Base-by-base conservation (phyloP, 2,797 vertebrate species). In the Phyllotis vaccarum region DNA sequence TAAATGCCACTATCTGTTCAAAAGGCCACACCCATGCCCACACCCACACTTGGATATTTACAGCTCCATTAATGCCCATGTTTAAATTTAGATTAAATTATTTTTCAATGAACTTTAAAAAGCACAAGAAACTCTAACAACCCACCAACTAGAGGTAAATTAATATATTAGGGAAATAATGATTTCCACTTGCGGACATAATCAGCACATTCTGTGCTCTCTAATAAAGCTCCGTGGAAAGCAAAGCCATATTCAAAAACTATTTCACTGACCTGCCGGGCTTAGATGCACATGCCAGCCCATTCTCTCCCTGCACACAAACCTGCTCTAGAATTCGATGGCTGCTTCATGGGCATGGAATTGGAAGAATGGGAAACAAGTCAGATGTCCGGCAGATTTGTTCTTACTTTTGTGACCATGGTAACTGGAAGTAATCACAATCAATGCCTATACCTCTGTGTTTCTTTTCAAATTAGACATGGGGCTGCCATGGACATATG, bases 141-240 rank as follows among this genome's bases (percentile, higher is more conserved):
- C 43, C 82, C 40, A 62, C 70, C 24, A 60, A 94, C 79, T 62
- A 43, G 40, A 74, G 82, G 68, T 40, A 40, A 81, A 60, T 37
- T 75, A 74, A 83, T 68, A 83, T 93, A 34, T 34, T 79, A 58
- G 37, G 86, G 24, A 90, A 94, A 64, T 72, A 70, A 76, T n/a
- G 64, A 83, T 27, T 83, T 31, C 27, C 24, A 43, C 34, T 17
- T 16, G 49, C 27, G 31, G 46, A 9, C 19, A 9, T 54, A 49
- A 58, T 40, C 66, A 90, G 62, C n/a, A 54, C n/a, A 34, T n/a
- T 68, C 56, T 58, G 9, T 54, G 49, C 43, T 34, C 62, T 40
- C 11, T 72, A 64, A 86, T 43, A 49, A 95, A 62, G 78, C 40
- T 43, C 11, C 72, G 9, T 40, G 21, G 27, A 68, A 88, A 93